These are phyloP conservation scores for Cynocephalus volans DNA, from an alignment of 2,113 vertebrate genomes.

Conservation along the genomic window DNA sequence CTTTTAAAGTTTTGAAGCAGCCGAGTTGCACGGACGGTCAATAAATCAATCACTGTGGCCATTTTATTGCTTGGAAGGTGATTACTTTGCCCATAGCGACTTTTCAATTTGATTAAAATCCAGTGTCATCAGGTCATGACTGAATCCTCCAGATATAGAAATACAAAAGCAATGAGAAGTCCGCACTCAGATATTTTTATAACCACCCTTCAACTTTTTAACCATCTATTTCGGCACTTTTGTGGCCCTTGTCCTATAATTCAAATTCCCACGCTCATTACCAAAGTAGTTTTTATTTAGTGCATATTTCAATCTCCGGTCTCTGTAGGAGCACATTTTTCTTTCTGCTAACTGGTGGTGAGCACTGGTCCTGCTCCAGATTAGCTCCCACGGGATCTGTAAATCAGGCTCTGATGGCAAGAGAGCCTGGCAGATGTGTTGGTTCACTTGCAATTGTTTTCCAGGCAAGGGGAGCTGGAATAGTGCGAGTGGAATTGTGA, in stretches of 20 bases:
- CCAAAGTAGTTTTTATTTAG: conserved; percentile 66
- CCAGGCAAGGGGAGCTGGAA: not conserved
- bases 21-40: not conserved
- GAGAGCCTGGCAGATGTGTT: not conserved
- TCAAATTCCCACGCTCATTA: conserved; percentile 62
- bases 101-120: conserved; percentile 74
- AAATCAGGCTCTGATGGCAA: not conserved
- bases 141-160: conserved; percentile 35
- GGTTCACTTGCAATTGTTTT: not conserved
- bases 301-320: conserved; percentile 22
- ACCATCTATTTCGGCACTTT: not conserved
- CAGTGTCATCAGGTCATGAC: not conserved
- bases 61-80: conserved; percentile 65
- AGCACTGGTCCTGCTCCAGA: not conserved
- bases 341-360: not conserved
- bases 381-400: not conserved
- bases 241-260: conserved; percentile 49
- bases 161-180: not conserved
- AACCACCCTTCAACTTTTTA: not conserved
- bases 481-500: not conserved
- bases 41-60: conserved; percentile 60
- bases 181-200: not conserved
- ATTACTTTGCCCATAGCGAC: conserved; percentile 19
- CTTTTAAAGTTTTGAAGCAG: conserved; percentile 63
- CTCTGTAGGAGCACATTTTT: not conserved